phyloP scores from a whole-genome alignment of 2,888 invertebrate species.

The Plebejus argus region DNA sequence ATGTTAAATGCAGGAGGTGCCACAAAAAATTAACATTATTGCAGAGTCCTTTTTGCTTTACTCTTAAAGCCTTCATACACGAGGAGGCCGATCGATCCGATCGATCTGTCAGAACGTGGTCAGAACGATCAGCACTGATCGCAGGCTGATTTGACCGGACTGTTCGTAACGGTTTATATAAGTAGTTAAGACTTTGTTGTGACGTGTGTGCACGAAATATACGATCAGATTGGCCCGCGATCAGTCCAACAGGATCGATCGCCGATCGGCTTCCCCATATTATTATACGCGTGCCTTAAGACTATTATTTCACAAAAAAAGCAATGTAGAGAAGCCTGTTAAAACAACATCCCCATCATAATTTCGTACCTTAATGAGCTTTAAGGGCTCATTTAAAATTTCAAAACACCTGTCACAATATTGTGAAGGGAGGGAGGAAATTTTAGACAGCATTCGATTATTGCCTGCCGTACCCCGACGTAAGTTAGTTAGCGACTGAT shows the following conservation, averaged over 20 bases:
- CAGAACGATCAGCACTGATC: too few relatives aligned
- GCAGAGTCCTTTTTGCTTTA: not conserved
- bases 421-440: not conserved
- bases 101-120: too few relatives aligned
- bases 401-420: constrained; percentile 3
- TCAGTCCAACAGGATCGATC: too few relatives aligned
- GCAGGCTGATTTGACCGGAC: too few relatives aligned
- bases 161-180: too few relatives aligned
- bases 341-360: not conserved
- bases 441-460: constrained; percentile 14
- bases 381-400: not conserved
- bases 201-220: too few relatives aligned
- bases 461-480: constrained; percentile 49
- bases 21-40: not conserved
- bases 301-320: not conserved
- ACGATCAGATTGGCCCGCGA: too few relatives aligned
- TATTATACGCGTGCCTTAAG: not conserved
- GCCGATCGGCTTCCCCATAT: not conserved
- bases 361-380: not conserved
- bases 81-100: not conserved
- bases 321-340: not conserved
- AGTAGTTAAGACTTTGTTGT: too few relatives aligned
- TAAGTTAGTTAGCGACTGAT: constrained; percentile 71
- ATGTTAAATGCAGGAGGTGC: not conserved
- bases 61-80: not conserved